Evolutionary conservation across 2,113 vertebrate genomes (phyloP), one percentile per base, ranked within the genome.

Genomic region (Microcebus lehilahytsara): DNA sequence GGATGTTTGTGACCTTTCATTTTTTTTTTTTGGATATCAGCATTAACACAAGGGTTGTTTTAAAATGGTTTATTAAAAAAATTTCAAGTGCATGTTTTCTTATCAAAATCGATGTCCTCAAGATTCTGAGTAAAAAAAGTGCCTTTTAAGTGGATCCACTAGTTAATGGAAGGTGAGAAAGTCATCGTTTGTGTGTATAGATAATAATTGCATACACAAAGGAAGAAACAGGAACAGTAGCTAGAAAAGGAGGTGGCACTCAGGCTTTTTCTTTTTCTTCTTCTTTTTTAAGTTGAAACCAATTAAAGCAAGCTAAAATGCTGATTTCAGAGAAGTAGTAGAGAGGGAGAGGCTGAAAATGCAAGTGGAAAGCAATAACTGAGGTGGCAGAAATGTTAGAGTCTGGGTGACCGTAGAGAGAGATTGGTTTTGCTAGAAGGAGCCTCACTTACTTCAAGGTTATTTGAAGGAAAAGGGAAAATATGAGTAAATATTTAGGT

Each of bases 61-160:
- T 16, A 83, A 83, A 77, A 64, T 96, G 6, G 1, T 30, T 16
- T 93, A 46, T 49, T 42, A 6, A 53, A 69, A 81, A 83, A n/a
- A 30, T n/a, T 94, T 87, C 20, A 58, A 78, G 75, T 72, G 62
- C 62, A 9, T 93, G 34, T 79, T 96, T 96, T 95, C 42, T 83
- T 37, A 90, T 79, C 11, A 51, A 87, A 74, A 90, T 34, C 5
- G 51, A 46, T 34, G 25, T 62, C 32, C 17, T 93, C 22, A 64
- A 58, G 40, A 23, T 80, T 88, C 72, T 56, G 13, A 16, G 4
- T 85, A 83, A 51, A 74, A 42, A 79, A 62, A 9, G 46, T 74
- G 7, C 42, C 37, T 87, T 81, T 60, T 62, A 90, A 87, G 49
- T 67, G 40, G 5, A 42, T 42, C 81, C 37, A 5, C 37, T 90